These are phyloP conservation scores for Oxycera nigricornis DNA, from an alignment of 2,888 invertebrate species.

Conservation along the genomic window DNA sequence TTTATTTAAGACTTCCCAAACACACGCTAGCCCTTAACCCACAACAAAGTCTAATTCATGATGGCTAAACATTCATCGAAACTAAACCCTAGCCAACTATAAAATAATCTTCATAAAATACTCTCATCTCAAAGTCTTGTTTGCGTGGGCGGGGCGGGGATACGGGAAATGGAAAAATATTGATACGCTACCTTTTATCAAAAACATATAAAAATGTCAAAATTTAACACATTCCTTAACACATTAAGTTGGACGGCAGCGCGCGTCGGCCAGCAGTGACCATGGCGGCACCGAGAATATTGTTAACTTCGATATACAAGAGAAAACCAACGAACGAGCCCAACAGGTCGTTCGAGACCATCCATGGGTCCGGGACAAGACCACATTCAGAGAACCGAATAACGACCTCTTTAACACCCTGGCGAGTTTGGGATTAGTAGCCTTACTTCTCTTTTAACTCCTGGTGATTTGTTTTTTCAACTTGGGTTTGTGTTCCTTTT, in stretches of 20 bases:
- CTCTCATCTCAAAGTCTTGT: not conserved
- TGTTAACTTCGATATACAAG: not conserved
- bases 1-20: no score
- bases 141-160: not conserved
- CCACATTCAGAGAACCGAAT: slow-evolving; percentile 12
- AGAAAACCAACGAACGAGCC: not conserved
- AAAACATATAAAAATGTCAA: slow-evolving; percentile 42
- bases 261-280: not conserved
- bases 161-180: slow-evolving; percentile 32
- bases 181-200: slow-evolving; percentile 36
- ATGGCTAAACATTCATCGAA: no score
- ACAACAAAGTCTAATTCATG: no score
- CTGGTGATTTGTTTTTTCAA: not conserved
- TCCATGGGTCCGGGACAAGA: not conserved
- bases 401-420: slow-evolving; percentile 27
- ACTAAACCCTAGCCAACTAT: no score
- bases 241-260: slow-evolving; percentile 27
- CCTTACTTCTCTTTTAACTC: not conserved
- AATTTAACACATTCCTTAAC: slow-evolving; percentile 42
- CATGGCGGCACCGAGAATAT: not conserved
- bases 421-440: slow-evolving; percentile 13
- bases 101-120: not conserved
- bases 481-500: not conserved
- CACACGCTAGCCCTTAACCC: no score
- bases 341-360: not conserved